Percentiles rank a stretch among this genome's conserved stretches.
These are phyloP conservation scores for Therioaphis trifolii DNA, from an alignment of 2,888 invertebrate species.

Conservation along the genomic window DNA sequence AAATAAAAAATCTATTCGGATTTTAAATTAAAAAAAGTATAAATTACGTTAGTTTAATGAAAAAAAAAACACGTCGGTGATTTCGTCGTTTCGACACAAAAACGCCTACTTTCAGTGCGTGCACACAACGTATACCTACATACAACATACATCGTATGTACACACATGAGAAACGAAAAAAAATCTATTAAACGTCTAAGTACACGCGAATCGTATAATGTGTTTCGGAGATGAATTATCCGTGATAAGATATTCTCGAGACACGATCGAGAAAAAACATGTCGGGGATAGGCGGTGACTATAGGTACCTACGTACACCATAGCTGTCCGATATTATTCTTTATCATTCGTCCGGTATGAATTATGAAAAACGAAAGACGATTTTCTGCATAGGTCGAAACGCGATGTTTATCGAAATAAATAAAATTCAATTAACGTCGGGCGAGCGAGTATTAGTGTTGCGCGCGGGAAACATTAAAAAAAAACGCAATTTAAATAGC, in stretches of 20 bases:
- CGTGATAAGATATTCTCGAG: conserved; percentile 9
- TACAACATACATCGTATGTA: not conserved
- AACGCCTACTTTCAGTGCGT: conserved; percentile 41
- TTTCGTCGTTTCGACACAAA: conserved; percentile 22
- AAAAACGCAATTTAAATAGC: not conserved
- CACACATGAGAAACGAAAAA: not conserved
- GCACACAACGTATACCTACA: not conserved
- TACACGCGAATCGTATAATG: conserved; percentile 15
- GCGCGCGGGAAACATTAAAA: no score
- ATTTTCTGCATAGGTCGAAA: not conserved
- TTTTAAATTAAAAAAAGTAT: conserved; percentile 23
- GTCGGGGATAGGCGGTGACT: conserved; percentile 29
- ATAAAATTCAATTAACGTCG: conserved; percentile 17
- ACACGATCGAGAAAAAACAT: conserved; percentile 10
- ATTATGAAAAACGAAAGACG: conserved; percentile 27
- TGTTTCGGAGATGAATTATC: conserved; percentile 41
- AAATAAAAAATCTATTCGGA: conserved; percentile 15
- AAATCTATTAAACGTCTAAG: conserved; percentile 52
- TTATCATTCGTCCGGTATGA: conserved; percentile 8
- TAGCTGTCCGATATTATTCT: conserved; percentile 20
- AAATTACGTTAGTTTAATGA: conserved; percentile 10
- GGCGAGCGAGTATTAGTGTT: no score
- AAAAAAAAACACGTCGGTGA: conserved; percentile 20
- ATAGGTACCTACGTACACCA: conserved; percentile 15
- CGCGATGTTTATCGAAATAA: conserved; percentile 21